Conservation (phyloP, 2,888 invertebrate genomes). For the Gymnocheta viridis region DNA sequence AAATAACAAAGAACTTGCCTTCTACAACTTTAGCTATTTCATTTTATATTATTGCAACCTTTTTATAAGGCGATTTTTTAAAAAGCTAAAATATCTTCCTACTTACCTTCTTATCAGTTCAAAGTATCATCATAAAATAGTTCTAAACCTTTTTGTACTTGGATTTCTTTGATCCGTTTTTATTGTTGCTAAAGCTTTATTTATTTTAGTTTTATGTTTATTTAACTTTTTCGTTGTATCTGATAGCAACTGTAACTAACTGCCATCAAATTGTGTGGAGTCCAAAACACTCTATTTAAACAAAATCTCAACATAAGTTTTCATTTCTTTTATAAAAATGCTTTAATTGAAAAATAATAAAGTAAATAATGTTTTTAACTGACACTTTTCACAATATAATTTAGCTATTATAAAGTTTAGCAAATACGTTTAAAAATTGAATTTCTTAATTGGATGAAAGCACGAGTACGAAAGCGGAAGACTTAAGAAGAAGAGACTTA, state of each 20-base stretch:
- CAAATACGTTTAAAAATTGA: not conserved
- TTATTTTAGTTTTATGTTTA: not conserved
- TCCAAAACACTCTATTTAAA: not conserved
- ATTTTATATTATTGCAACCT: not conserved
- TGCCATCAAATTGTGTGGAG: constrained; percentile 19
- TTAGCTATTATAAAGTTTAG: not conserved
- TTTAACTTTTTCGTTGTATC: not conserved
- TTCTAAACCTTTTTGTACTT: not conserved
- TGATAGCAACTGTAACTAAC: not conserved
- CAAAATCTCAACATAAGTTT: not conserved
- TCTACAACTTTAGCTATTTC: not conserved
- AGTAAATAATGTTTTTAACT: constrained; percentile 16
- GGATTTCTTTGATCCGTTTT: not conserved
- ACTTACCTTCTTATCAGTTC: not conserved
- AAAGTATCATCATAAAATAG: not conserved
- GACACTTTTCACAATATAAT: constrained; percentile 10
- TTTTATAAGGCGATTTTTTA: not conserved
- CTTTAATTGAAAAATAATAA: constrained; percentile 31
- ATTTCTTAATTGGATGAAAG: too few species aligned
- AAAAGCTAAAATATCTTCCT: not conserved
- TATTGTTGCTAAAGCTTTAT: not conserved
- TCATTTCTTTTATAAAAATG: not conserved
- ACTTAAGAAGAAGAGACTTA: too few species aligned
- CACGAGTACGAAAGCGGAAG: too few species aligned
- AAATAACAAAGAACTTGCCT: not conserved